Percentiles rank a stretch among this genome's conserved stretches.
Evolutionary conservation across 2,888 invertebrate species (phyloP).

Genomic region (Hoplodrina blanda): DNA sequence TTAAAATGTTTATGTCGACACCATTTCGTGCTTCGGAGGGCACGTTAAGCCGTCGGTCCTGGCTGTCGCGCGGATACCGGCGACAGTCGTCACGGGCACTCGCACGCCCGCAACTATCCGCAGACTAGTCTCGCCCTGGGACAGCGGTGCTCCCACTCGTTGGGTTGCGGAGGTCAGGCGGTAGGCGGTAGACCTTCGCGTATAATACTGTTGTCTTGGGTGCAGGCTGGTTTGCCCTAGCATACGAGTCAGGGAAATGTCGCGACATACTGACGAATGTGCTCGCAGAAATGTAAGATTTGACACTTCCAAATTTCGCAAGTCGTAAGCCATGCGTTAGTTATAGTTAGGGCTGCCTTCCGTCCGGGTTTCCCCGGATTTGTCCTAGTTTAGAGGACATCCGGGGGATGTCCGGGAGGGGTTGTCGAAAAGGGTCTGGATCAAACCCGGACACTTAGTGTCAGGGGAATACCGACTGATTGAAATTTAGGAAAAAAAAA

Average conservation of each 20-base stretch:
- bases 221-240: not conserved
- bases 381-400: too few species aligned
- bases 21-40: constrained; percentile 26
- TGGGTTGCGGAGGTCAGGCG: constrained; percentile 8
- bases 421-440: too few species aligned
- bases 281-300: not conserved
- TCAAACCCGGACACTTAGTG: too few species aligned
- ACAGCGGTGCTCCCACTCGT: constrained; percentile 8
- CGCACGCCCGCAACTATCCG: not conserved
- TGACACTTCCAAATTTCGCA: too few species aligned
- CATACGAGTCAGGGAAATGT: constrained; percentile 24
- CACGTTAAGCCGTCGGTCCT: constrained; percentile 36
- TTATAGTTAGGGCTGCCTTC: too few species aligned
- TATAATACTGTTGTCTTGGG: constrained; percentile 1
- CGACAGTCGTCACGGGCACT: constrained; percentile 23
- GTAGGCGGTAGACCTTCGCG: not conserved
- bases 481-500: too few species aligned
- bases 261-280: constrained; percentile 8
- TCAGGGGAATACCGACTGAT: too few species aligned
- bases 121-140: constrained; percentile 9
- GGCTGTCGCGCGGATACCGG: constrained; percentile 14
- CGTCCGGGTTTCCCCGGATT: too few species aligned
- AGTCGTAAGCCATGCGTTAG: too few species aligned
- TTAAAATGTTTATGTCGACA: too few species aligned
- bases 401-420: too few species aligned